These are phyloP conservation scores for Nematolebias whitei DNA, from an alignment of 2,113 vertebrate genomes.

Conservation along the genomic window DNA sequence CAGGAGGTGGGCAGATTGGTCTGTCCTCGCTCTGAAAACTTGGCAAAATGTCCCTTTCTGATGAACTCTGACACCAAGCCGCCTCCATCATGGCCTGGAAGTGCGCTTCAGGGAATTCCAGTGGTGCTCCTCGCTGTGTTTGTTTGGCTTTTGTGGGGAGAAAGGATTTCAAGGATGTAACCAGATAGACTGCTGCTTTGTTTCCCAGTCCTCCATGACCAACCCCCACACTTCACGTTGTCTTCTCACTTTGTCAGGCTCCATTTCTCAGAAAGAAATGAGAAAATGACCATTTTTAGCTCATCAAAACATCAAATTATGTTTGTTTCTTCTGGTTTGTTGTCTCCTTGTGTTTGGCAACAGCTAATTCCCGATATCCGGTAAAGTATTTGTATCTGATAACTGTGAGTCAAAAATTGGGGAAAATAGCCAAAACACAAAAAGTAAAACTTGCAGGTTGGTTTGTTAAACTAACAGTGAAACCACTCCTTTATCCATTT, in stretches of 20 bases:
- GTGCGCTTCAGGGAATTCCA: slow-evolving; percentile 59
- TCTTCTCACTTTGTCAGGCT: slow-evolving; percentile 3
- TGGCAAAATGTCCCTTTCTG: slow-evolving; percentile 26
- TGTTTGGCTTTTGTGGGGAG: slow-evolving; percentile 67
- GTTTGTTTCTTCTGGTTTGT: slow-evolving; percentile 49
- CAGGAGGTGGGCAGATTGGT: slow-evolving; percentile 24
- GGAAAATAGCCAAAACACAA: slow-evolving; percentile 24
- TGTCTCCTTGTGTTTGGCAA: slow-evolving; percentile 25
- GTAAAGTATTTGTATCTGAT: slow-evolving; percentile 15
- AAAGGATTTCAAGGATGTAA: slow-evolving; percentile 50
- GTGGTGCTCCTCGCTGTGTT: slow-evolving; percentile 57
- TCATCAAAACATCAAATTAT: slow-evolving; percentile 24
- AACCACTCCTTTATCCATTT: slow-evolving; percentile 2
- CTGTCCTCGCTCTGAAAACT: slow-evolving; percentile 15
- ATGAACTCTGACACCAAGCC: slow-evolving; percentile 23
- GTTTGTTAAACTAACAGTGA: slow-evolving; percentile 42
- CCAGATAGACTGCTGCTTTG: slow-evolving; percentile 44
- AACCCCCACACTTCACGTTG: neutral
- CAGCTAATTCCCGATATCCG: slow-evolving; percentile 12
- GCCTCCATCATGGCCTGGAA: slow-evolving; percentile 46
- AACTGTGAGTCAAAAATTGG: slow-evolving; percentile 29
- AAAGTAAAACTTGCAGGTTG: slow-evolving; percentile 26
- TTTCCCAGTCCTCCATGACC: slow-evolving; percentile 10
- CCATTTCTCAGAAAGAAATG: slow-evolving; percentile 20
- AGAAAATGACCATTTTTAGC: slow-evolving; percentile 50